phyloP scores from a whole-genome alignment of 2,888 invertebrate species.

The Aleiodes alternator region DNA sequence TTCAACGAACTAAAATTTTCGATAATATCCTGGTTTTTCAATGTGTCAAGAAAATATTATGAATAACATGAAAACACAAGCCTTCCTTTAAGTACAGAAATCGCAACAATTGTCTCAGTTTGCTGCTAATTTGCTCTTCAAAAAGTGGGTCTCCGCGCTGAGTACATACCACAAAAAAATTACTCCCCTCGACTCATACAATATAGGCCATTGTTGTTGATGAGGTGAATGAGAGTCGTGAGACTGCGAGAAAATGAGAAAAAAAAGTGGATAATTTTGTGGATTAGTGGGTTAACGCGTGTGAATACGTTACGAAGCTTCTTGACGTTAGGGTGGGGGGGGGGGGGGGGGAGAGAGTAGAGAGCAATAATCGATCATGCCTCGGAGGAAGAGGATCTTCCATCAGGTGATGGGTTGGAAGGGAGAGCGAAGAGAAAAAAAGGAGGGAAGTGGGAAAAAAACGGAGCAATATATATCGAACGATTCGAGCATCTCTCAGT shows the following conservation, averaged over 20 bases:
- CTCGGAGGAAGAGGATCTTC: slow-evolving; percentile 44
- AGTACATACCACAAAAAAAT: no score
- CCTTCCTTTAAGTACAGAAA: no score
- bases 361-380: slow-evolving; percentile 67
- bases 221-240: slow-evolving; percentile 19
- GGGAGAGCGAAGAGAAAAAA: background rate
- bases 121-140: no score
- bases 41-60: no score
- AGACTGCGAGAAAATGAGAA: background rate
- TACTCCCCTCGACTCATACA: background rate
- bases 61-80: no score
- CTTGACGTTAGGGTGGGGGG: slow-evolving; percentile 54
- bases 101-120: no score
- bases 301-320: slow-evolving; percentile 26
- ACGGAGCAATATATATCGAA: slow-evolving; percentile 4
- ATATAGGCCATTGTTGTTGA: slow-evolving; percentile 24
- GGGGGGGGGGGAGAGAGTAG: slow-evolving; percentile 58
- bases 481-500: slow-evolving; percentile 26
- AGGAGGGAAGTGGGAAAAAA: background rate
- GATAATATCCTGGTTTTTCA: no score
- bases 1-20: no score
- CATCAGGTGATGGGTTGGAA: slow-evolving; percentile 18
- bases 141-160: no score
- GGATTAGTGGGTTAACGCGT: slow-evolving; percentile 24
- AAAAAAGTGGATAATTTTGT: slow-evolving; percentile 3